These are phyloP conservation scores for Orthosia cruda DNA, from an alignment of 2,888 invertebrate species.

Conservation along the genomic window DNA sequence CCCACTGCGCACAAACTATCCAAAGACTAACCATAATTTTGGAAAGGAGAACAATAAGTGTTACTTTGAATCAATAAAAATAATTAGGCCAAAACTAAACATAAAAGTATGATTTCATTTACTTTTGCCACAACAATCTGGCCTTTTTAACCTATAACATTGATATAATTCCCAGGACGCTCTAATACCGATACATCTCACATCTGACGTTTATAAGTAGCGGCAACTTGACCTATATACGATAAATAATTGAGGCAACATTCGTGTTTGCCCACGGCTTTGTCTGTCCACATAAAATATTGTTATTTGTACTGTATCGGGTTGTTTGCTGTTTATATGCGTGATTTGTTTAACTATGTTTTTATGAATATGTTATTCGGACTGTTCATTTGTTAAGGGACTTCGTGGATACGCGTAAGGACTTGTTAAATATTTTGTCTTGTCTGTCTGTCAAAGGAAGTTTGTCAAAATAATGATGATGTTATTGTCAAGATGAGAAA, in stretches of 20 bases:
- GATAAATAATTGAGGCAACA: constrained; percentile 40
- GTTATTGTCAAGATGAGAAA: too few species aligned
- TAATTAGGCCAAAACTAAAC: not conserved
- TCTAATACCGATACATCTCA: constrained; percentile 35
- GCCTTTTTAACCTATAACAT: constrained; percentile 18
- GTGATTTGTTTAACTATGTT: constrained; percentile 29
- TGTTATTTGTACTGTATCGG: constrained; percentile 37
- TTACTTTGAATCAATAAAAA: not conserved
- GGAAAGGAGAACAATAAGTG: too few species aligned
- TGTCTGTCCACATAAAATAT: constrained; percentile 48
- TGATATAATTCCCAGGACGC: constrained; percentile 37
- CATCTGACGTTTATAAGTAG: constrained; percentile 48
- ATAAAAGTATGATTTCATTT: not conserved
- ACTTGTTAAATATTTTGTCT: too few species aligned
- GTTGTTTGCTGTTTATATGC: constrained; percentile 34
- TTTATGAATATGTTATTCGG: constrained; percentile 27
- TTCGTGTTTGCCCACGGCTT: constrained; percentile 37
- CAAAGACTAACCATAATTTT: too few species aligned
- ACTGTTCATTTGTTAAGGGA: constrained; percentile 1
- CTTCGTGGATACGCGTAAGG: not conserved
- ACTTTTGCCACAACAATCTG: not conserved
- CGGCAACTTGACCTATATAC: constrained; percentile 48
- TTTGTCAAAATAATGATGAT: too few species aligned
- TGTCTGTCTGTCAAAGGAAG: too few species aligned
- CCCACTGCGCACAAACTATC: too few species aligned